These are phyloP conservation scores for Anodontia alba DNA, from an alignment of 2,888 invertebrate species.

Conservation along the genomic window DNA sequence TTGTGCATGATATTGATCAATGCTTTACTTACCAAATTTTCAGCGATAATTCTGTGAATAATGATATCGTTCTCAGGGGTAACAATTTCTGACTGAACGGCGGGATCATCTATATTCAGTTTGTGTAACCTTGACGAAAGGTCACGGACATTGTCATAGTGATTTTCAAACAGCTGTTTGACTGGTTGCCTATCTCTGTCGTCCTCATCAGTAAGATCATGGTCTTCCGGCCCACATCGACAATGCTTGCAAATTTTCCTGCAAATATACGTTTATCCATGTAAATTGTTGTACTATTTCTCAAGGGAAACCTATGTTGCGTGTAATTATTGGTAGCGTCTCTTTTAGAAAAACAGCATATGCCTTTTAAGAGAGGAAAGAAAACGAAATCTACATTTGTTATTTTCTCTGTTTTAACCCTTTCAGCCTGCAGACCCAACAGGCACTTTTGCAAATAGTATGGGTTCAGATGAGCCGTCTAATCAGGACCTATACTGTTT, in stretches of 20 bases:
- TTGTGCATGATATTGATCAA: background rate
- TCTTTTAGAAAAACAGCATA: too few relatives aligned
- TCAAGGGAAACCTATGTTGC: too few relatives aligned
- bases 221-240: slow-evolving; percentile 78
- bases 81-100: slow-evolving; percentile 70
- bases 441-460: too few relatives aligned
- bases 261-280: slow-evolving; percentile 38
- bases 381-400: too few relatives aligned
- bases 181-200: slow-evolving; percentile 70
- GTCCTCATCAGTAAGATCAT: slow-evolving; percentile 73
- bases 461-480: too few relatives aligned
- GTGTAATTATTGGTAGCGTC: too few relatives aligned
- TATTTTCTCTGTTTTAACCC: too few relatives aligned
- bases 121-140: slow-evolving; percentile 67
- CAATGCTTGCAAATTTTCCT: slow-evolving; percentile 79
- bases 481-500: too few relatives aligned
- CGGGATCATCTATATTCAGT: slow-evolving; percentile 73
- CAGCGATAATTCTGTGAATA: slow-evolving; percentile 75
- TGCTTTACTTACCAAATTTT: slow-evolving; percentile 72
- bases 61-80: slow-evolving; percentile 76
- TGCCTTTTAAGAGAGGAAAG: too few relatives aligned
- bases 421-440: too few relatives aligned
- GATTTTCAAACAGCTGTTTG: slow-evolving; percentile 68
- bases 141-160: slow-evolving; percentile 48
- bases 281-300: too few relatives aligned